Evolutionary conservation across 2,113 vertebrate genomes (phyloP), one percentile per base, ranked within the genome.

Genomic region (Cromileptes altivelis): DNA sequence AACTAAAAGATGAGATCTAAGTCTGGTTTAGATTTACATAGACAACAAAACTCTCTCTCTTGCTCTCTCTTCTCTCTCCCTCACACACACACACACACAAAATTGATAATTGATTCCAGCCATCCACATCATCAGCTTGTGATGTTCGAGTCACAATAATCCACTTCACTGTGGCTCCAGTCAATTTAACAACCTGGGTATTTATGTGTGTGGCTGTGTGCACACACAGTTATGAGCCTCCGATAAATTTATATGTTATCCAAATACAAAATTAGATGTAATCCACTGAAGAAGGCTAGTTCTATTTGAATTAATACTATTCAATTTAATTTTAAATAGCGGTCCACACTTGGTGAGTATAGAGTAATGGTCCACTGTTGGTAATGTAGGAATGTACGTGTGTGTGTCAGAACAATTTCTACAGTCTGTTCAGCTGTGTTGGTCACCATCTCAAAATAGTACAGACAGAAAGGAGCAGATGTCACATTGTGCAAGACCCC

Each of bases 381-480:
- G 63, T 67, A 49, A 23, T 18, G 2, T 5, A 37, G 33, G 33
- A 37, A 37, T 37, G 33, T 37, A 37, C 14, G 13, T 25, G 56
- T 57, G 56, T 56, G 60, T 74, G 67, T 61, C 69, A 75, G 69
- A 70, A 50, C 15, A 21, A 61, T 70, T 75, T 70, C 64, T 73
- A 60, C 40, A 53, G 55, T 71, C 37, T 42, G 64, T 75, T 79
- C 49, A 62, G 55, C 68, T 62, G 58, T 65, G 60, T 60, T 64
- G 83, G 80, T 85, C 80, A 75, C 80, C 27, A 23, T 86, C 72
- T 77, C 21, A 69, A 84, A 89, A 89, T 78, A 87, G 85, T 50
- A 19, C 62, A 72, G 30, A 69, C 19, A 77, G 67, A 42, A 81
- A 80, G 56, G 9, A 82, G 72, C 75, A 80, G 69, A 82, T 78